A percentile compares a stretch with the other conserved stretches of the same genome.
Conservation (phyloP, 53 echinoderm and acorn worm genomes). For the Echinometra lucunter region DNA sequence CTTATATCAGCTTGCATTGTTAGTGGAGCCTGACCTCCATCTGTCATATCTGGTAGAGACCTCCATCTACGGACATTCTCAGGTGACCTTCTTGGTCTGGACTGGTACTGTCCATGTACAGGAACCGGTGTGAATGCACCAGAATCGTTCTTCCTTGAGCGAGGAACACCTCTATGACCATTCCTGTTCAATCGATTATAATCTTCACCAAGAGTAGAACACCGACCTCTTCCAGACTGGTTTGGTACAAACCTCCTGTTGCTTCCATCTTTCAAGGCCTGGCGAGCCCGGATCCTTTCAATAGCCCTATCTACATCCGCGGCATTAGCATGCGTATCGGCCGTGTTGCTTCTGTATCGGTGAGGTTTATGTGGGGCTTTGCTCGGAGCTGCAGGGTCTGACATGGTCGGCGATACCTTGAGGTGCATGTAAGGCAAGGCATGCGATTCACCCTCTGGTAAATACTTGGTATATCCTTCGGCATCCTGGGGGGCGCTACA, state of each 20-base stretch:
- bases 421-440: constrained; percentile 61
- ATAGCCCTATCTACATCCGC: constrained; percentile 26
- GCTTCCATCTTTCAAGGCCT: constrained; percentile 41
- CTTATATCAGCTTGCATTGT: neutral
- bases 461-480: constrained; percentile 57
- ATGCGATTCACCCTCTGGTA: neutral
- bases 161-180: constrained; percentile 49
- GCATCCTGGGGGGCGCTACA: constrained; percentile 40
- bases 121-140: constrained; percentile 49
- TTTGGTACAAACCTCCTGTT: constrained; percentile 66
- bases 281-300: constrained; percentile 26
- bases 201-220: constrained; percentile 7
- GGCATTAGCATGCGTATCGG: constrained; percentile 33
- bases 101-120: constrained; percentile 54
- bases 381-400: constrained; percentile 1
- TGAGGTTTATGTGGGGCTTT: neutral
- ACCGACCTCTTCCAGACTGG: constrained; percentile 11
- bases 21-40: neutral
- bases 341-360: constrained; percentile 55
- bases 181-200: constrained; percentile 13
- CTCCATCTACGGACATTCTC: constrained; percentile 58
- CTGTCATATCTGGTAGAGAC: constrained; percentile 65
- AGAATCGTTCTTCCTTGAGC: constrained; percentile 35
- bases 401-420: constrained; percentile 24
- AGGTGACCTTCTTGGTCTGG: constrained; percentile 30